phyloP scores from a whole-genome alignment of 1,140 invertebrate genomes.

The Helicoverpa armigera region DNA sequence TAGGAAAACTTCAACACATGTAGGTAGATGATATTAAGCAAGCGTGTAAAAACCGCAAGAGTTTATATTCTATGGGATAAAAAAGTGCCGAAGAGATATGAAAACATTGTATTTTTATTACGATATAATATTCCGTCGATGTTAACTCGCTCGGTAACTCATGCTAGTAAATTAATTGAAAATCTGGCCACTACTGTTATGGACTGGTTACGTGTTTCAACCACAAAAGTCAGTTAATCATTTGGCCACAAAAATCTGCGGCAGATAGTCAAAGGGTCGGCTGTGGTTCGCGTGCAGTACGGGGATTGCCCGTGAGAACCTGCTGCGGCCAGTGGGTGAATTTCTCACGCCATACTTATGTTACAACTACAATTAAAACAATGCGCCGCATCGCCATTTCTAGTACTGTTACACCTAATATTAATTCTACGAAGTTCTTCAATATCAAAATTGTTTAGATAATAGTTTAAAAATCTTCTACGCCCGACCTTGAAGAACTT shows the following conservation, averaged over 20 bases:
- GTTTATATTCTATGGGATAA: too few relatives aligned
- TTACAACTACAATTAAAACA: slow-evolving; percentile 64
- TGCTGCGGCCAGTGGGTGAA: slow-evolving; percentile 55
- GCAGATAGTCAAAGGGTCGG: not conserved
- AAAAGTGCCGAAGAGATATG: too few relatives aligned
- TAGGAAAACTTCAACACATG: slow-evolving; percentile 13
- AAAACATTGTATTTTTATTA: too few relatives aligned
- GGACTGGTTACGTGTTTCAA: not conserved
- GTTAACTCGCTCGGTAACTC: too few relatives aligned
- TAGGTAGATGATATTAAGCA: not conserved
- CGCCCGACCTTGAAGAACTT: slow-evolving; percentile 14
- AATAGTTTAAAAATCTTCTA: slow-evolving; percentile 29
- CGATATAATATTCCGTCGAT: too few relatives aligned
- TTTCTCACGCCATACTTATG: slow-evolving; percentile 72
- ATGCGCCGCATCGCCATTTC: slow-evolving; percentile 64
- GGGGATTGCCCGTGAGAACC: slow-evolving; percentile 61
- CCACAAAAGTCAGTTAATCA: too few relatives aligned
- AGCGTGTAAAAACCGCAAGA: too few relatives aligned
- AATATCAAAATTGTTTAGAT: slow-evolving; percentile 41
- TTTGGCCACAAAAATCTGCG: too few relatives aligned
- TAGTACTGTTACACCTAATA: slow-evolving; percentile 21
- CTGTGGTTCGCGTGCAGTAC: slow-evolving; percentile 6
- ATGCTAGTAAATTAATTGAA: too few relatives aligned
- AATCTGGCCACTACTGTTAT: not conserved
- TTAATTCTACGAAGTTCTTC: slow-evolving; percentile 29